Evolutionary conservation across 2,113 vertebrate species (phyloP).

Genomic region (Engraulis encrasicolus): DNA sequence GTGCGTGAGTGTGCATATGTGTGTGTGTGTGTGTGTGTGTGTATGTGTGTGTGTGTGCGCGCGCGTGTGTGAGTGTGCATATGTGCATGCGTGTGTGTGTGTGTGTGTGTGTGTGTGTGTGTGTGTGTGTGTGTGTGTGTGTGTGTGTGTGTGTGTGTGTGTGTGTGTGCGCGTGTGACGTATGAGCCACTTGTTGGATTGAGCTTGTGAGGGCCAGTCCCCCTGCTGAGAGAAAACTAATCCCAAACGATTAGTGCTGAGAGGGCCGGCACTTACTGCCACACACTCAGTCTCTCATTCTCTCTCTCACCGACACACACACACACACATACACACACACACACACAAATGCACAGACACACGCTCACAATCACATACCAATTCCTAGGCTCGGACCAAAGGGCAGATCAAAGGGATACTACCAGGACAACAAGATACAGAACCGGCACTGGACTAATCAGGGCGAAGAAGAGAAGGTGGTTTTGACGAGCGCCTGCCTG

Average conservation of each 20-base stretch:
- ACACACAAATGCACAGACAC: too few species aligned
- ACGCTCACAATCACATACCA: neutral
- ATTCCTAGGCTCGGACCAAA: neutral
- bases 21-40: constrained; percentile 74
- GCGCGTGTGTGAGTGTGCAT: neutral
- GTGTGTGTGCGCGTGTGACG: constrained; percentile 61
- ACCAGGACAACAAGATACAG: neutral
- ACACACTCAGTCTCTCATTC: neutral
- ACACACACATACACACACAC: constrained; percentile 6
- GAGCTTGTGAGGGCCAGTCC: constrained; percentile 74
- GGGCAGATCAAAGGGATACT: neutral
- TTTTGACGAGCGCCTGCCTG: neutral
- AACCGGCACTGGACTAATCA: neutral
- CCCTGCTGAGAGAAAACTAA: constrained; percentile 78
- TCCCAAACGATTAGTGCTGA: constrained; percentile 73
- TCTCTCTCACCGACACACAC: constrained; percentile 22
- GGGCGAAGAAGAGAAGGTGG: neutral
- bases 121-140: neutral
- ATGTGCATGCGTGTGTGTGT: too few species aligned
- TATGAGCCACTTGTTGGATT: constrained; percentile 77
- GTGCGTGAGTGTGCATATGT: too few species aligned
- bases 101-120: too few species aligned
- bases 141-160: constrained; percentile 13
- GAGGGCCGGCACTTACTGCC: constrained; percentile 64
- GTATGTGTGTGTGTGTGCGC: constrained; percentile 31